Conservation (phyloP, 2,888 invertebrate species). For the Bembecia ichneumoniformis region DNA sequence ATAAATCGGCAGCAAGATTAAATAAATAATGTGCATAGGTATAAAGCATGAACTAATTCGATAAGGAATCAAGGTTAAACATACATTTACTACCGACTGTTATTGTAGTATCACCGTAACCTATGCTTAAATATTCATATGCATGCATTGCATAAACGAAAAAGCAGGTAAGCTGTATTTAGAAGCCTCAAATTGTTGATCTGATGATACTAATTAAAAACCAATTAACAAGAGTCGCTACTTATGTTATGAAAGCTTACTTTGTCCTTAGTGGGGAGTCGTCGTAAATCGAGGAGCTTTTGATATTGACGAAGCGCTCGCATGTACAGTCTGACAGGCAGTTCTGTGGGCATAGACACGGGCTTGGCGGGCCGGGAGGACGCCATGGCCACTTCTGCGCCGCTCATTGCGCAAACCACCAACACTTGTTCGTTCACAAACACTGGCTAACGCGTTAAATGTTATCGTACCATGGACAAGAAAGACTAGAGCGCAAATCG, state of each 20-base stretch:
- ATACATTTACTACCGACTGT: no score
- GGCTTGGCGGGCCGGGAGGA: slow-evolving; percentile 45
- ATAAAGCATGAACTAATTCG: no score
- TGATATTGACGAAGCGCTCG: slow-evolving; percentile 76
- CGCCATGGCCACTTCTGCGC: slow-evolving; percentile 57
- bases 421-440: slow-evolving; percentile 42
- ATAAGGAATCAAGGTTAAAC: no score
- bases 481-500: slow-evolving; percentile 44
- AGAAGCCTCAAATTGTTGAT: no score
- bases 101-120: no score
- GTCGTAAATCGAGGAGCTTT: slow-evolving; percentile 71
- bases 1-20: no score
- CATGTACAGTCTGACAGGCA: slow-evolving; percentile 68
- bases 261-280: slow-evolving; percentile 66
- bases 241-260: slow-evolving; percentile 34
- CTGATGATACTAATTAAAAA: no score
- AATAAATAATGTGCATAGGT: no score
- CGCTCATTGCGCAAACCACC: slow-evolving; percentile 34
- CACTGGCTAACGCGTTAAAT: slow-evolving; percentile 21
- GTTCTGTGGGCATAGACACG: slow-evolving; percentile 36
- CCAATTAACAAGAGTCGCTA: no score
- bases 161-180: no score
- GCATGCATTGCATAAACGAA: no score
- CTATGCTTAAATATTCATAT: no score
- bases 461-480: slow-evolving; percentile 28